Evolutionary conservation across 1,140 invertebrate species (phyloP).

Genomic region (Trichoplusia ni): DNA sequence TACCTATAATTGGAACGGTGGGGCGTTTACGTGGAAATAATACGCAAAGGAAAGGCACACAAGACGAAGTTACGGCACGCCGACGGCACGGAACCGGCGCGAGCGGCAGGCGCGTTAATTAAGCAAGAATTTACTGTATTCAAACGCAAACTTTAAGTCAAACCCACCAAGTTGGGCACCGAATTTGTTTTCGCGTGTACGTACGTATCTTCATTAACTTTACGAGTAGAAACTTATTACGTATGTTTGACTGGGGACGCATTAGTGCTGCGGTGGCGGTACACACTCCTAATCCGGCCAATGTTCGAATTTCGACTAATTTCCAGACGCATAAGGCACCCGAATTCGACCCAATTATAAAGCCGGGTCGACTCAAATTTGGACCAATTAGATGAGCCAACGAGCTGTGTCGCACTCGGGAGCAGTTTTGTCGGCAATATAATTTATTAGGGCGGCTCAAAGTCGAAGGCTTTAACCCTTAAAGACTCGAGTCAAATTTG

Average conservation of each 20-base stretch:
- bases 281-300: conserved; percentile 57
- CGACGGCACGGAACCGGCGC: conserved; percentile 1
- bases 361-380: conserved; percentile 74
- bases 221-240: conserved; percentile 69
- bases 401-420: conserved; percentile 76
- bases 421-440: conserved; percentile 80
- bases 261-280: conserved; percentile 64
- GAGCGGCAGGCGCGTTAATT: conserved; percentile 57
- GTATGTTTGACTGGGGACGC: conserved; percentile 59
- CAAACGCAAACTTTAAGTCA: conserved; percentile 63
- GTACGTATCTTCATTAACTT: conserved; percentile 72
- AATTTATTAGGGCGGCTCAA: conserved; percentile 79
- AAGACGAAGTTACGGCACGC: conserved; percentile 18
- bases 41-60: conserved; percentile 39
- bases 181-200: conserved; percentile 68
- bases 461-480: conserved; percentile 76
- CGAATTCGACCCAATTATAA: conserved; percentile 73
- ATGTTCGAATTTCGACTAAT: conserved; percentile 71
- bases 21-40: conserved; percentile 50
- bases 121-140: conserved; percentile 70
- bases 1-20: conserved; percentile 28
- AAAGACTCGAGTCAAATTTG: conserved; percentile 79
- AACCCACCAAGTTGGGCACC: conserved; percentile 57
- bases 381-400: conserved; percentile 79
- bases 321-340: conserved; percentile 61